These are phyloP conservation scores for Catocala sponsa DNA, from an alignment of 2,888 invertebrate genomes.

Conservation along the genomic window DNA sequence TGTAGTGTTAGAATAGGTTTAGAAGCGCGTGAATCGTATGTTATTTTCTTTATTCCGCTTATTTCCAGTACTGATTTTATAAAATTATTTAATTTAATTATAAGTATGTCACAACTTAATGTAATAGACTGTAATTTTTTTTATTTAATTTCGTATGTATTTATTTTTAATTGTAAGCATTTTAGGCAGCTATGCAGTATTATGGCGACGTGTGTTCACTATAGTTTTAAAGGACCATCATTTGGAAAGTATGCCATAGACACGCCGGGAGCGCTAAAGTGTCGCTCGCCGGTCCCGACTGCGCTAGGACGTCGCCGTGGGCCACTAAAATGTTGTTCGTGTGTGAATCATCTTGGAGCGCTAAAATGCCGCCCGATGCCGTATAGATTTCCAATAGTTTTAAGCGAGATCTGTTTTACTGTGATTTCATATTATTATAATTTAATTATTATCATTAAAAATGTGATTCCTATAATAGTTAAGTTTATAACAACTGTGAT, in stretches of 20 bases:
- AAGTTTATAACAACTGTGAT: slow-evolving; percentile 82
- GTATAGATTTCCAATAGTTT: slow-evolving; percentile 69
- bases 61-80: slow-evolving; percentile 76
- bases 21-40: slow-evolving; percentile 66
- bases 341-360: slow-evolving; percentile 5
- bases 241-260: slow-evolving; percentile 22
- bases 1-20: slow-evolving; percentile 58
- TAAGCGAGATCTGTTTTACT: slow-evolving; percentile 78
- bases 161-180: slow-evolving; percentile 63
- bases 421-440: slow-evolving; percentile 82
- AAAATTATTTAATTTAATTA: slow-evolving; percentile 55
- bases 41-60: slow-evolving; percentile 66
- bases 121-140: slow-evolving; percentile 61
- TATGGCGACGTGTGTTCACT: slow-evolving; percentile 52
- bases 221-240: slow-evolving; percentile 34
- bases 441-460: slow-evolving; percentile 68
- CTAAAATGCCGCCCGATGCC: slow-evolving; percentile 36
- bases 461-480: slow-evolving; percentile 74
- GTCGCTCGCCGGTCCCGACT: slow-evolving; percentile 21
- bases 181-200: slow-evolving; percentile 64
- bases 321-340: slow-evolving; percentile 27
- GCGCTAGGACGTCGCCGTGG: slow-evolving; percentile 20
- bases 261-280: slow-evolving; percentile 45
- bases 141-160: slow-evolving; percentile 56
- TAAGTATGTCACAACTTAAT: slow-evolving; percentile 58